Evolutionary conservation across 2,888 invertebrate genomes (phyloP).

Genomic region (Pseudeuparius sepicola): DNA sequence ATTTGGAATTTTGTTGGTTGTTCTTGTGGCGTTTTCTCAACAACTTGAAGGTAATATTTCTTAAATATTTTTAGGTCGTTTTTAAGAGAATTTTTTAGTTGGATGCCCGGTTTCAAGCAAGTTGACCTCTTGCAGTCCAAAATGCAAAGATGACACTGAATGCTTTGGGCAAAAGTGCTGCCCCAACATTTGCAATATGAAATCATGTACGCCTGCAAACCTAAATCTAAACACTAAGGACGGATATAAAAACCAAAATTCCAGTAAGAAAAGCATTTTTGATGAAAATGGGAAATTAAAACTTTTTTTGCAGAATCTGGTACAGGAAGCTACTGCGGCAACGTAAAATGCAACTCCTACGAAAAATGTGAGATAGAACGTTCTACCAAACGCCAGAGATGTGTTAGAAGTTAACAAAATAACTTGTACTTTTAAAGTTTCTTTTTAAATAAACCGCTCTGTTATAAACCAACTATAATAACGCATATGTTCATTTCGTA

Average conservation of each 20-base stretch:
- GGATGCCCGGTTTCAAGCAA: slow-evolving; percentile 56
- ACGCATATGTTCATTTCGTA: no score
- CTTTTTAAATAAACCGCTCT: no score
- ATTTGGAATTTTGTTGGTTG: no score
- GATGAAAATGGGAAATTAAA: slow-evolving; percentile 4
- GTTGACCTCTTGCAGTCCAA: slow-evolving; percentile 57
- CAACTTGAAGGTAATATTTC: no score
- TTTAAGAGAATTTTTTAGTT: slow-evolving; percentile 25
- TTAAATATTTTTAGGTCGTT: no score
- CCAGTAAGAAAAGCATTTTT: slow-evolving; percentile 19
- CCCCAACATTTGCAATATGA: slow-evolving; percentile 57
- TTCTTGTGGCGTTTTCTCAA: no score
- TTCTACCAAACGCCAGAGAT: slow-evolving; percentile 54
- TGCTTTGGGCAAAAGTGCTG: slow-evolving; percentile 59
- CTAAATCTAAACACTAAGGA: slow-evolving; percentile 25
- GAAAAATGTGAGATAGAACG: slow-evolving; percentile 61
- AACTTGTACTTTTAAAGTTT: no score
- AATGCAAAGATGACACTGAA: slow-evolving; percentile 55
- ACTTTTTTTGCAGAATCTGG: slow-evolving; percentile 35
- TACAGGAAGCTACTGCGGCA: slow-evolving; percentile 54
- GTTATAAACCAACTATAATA: no score
- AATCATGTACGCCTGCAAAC: slow-evolving; percentile 48
- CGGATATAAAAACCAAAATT: slow-evolving; percentile 26
- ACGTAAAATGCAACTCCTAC: slow-evolving; percentile 55
- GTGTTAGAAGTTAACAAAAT: slow-evolving; percentile 40